These are phyloP conservation scores for Nyctereutes procyonoides DNA, from an alignment of 2,113 vertebrate genomes.

Conservation along the genomic window DNA sequence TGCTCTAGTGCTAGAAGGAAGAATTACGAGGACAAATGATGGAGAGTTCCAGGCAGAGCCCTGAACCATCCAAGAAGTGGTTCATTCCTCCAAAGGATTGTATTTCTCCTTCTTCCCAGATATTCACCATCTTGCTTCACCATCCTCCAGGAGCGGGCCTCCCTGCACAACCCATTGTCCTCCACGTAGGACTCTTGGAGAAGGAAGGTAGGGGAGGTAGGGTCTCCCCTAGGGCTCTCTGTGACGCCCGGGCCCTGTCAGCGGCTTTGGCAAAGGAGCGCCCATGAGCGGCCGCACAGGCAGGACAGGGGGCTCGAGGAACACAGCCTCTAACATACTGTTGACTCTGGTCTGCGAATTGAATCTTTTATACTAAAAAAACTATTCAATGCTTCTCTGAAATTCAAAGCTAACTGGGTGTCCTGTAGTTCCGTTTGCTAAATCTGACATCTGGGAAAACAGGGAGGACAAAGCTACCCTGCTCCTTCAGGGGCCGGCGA, in stretches of 20 bases:
- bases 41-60: not conserved
- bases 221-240: not conserved
- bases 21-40: conserved; percentile 42
- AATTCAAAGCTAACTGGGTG: not conserved
- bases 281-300: not conserved
- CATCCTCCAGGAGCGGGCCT: not conserved
- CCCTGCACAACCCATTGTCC: not conserved
- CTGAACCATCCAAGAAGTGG: not conserved
- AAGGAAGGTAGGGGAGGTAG: not conserved
- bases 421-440: not conserved
- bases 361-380: not conserved
- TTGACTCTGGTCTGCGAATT: not conserved
- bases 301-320: not conserved
- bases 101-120: not conserved
- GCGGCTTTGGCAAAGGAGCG: not conserved
- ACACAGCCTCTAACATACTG: not conserved
- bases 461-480: not conserved
- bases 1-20: not conserved
- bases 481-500: not conserved
- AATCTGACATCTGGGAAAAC: not conserved
- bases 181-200: not conserved
- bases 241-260: not conserved
- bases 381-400: not conserved
- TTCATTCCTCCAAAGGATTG: not conserved
- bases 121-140: not conserved